phyloP scores from a whole-genome alignment of 2,113 vertebrate genomes.

The Hippocampus mohnikei region DNA sequence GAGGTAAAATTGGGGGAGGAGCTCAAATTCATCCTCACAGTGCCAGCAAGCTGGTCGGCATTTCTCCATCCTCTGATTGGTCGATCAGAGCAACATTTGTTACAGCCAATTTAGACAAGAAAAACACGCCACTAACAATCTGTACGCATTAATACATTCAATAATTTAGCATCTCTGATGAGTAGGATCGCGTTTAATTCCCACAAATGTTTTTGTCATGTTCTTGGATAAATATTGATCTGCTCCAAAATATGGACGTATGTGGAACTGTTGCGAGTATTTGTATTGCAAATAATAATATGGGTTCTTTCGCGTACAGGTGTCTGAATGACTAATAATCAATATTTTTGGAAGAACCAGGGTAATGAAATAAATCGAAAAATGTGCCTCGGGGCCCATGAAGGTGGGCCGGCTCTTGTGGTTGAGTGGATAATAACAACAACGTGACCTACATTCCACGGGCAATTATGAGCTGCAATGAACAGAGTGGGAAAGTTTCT shows the following conservation, averaged over 20 bases:
- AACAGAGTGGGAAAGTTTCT: constrained; percentile 33
- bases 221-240: too few species aligned
- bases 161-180: neutral
- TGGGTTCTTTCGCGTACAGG: too few species aligned
- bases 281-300: too few species aligned
- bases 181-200: neutral
- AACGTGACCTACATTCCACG: constrained; percentile 70
- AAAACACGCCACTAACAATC: neutral
- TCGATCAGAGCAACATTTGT: neutral
- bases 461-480: constrained; percentile 55
- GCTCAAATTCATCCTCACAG: neutral
- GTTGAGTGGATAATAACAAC: constrained; percentile 34
- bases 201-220: too few species aligned
- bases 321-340: neutral
- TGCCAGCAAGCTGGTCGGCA: neutral
- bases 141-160: neutral
- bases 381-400: neutral
- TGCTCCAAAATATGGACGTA: too few species aligned
- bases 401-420: constrained; percentile 9
- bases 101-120: neutral
- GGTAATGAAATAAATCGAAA: neutral
- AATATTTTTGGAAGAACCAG: neutral
- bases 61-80: neutral
- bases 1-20: neutral
- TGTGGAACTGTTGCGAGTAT: too few species aligned